Evolutionary conservation across 1,140 invertebrate species (phyloP).

Genomic region (Hirudo medicinalis): DNA sequence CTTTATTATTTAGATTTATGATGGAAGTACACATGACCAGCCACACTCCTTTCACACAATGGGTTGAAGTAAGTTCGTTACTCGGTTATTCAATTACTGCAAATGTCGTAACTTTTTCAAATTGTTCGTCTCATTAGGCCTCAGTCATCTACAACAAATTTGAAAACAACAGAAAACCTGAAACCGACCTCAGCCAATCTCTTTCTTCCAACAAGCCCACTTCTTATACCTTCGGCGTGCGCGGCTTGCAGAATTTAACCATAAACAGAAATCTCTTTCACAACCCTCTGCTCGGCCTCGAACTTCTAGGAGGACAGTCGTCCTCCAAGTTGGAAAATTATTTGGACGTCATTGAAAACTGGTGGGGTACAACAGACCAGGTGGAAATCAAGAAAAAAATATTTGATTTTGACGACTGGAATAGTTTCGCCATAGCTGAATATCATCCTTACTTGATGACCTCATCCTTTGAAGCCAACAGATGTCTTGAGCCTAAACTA

Average conservation of each 20-base stretch:
- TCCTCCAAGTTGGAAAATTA: slow-evolving; percentile 63
- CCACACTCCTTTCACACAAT: slow-evolving; percentile 65
- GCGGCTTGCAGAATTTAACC: slow-evolving; percentile 83
- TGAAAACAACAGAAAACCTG: slow-evolving; percentile 17
- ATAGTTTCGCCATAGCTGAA: slow-evolving; percentile 80
- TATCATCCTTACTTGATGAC: slow-evolving; percentile 68
- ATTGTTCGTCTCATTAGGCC: slow-evolving; percentile 7
- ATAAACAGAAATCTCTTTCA: slow-evolving; percentile 78
- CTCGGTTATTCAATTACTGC: background rate
- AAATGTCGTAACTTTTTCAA: background rate
- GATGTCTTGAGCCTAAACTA: slow-evolving; percentile 47
- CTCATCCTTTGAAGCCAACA: slow-evolving; percentile 30
- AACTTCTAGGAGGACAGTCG: slow-evolving; percentile 66
- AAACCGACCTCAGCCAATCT: background rate
- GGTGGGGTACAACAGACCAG: slow-evolving; percentile 69
- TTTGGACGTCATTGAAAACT: slow-evolving; percentile 81
- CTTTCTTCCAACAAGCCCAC: slow-evolving; percentile 40
- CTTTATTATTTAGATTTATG: slow-evolving; percentile 47
- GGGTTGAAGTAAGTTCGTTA: slow-evolving; percentile 15
- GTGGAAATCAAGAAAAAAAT: slow-evolving; percentile 64
- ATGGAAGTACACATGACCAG: slow-evolving; percentile 76
- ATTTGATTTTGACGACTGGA: slow-evolving; percentile 99
- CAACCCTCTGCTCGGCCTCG: slow-evolving; percentile 69
- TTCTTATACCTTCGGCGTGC: slow-evolving; percentile 74
- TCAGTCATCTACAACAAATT: slow-evolving; percentile 20